Conservation (phyloP, 2,113 vertebrate genomes). For the Strix aluco region DNA sequence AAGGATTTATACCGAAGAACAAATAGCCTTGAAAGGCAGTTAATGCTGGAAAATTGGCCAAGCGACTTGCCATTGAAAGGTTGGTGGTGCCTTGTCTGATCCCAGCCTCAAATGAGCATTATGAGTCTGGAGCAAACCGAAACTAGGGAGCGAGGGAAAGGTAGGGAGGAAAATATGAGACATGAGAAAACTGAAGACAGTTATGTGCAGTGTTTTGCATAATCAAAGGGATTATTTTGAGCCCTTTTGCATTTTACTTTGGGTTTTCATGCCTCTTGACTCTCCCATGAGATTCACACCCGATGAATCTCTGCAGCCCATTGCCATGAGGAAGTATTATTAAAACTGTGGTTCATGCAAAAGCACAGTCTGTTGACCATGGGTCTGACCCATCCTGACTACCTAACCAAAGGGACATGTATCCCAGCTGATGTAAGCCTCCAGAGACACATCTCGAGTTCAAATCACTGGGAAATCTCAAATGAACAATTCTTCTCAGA, state of each 20-base stretch:
- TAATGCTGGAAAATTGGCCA: neutral
- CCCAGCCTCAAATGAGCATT: neutral
- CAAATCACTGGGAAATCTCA: neutral
- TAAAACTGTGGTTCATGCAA: neutral
- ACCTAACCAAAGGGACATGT: neutral
- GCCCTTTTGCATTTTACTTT: neutral
- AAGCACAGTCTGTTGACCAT: neutral
- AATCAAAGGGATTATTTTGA: neutral
- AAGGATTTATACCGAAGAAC: neutral
- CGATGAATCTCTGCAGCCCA: accelerated
- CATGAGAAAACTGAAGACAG: neutral
- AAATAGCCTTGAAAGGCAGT: neutral
- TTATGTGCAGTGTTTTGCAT: neutral
- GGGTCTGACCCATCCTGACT: neutral
- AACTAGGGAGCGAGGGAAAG: neutral
- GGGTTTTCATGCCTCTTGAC: neutral
- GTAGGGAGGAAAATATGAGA: neutral
- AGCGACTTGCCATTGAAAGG: neutral
- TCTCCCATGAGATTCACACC: neutral
- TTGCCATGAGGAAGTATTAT: neutral
- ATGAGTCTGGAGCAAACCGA: neutral
- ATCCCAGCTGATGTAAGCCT: neutral
- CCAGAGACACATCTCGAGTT: neutral
- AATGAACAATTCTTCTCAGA: neutral
- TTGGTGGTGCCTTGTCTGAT: neutral